Conservation (phyloP, 2,888 invertebrate genomes). For the Empis stercorea region DNA sequence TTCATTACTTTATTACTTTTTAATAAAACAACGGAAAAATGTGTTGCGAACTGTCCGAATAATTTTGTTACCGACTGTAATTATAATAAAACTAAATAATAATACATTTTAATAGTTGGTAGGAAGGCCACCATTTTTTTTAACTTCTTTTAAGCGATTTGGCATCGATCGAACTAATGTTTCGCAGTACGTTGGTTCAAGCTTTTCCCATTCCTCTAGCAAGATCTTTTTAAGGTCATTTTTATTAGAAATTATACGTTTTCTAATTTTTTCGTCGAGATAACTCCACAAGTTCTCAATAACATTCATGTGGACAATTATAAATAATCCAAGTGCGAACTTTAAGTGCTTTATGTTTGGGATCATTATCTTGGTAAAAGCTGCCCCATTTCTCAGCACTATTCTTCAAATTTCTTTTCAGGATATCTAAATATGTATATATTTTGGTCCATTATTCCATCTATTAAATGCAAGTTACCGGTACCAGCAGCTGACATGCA, state of each 20-base stretch:
- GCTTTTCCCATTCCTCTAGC: background rate
- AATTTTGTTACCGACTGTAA: too few relatives aligned
- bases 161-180: background rate
- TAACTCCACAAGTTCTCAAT: conserved; percentile 1
- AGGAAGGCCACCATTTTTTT: background rate
- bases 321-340: background rate
- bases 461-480: too few relatives aligned
- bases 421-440: background rate
- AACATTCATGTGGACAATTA: conserved; percentile 1
- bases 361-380: background rate
- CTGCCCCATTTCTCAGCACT: background rate
- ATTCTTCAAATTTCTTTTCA: background rate
- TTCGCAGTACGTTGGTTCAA: background rate
- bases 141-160: background rate
- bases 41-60: too few relatives aligned
- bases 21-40: too few relatives aligned
- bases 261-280: background rate
- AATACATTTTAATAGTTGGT: background rate
- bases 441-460: too few relatives aligned
- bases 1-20: too few relatives aligned
- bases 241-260: background rate
- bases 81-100: too few relatives aligned
- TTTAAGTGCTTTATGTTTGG: background rate
- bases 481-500: background rate
- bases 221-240: background rate